Percentiles rank a stretch among this genome's conserved stretches.
Evolutionary conservation across 92 coral and sea anemone species (phyloP).

Genomic region (Epizoanthus scotinus): DNA sequence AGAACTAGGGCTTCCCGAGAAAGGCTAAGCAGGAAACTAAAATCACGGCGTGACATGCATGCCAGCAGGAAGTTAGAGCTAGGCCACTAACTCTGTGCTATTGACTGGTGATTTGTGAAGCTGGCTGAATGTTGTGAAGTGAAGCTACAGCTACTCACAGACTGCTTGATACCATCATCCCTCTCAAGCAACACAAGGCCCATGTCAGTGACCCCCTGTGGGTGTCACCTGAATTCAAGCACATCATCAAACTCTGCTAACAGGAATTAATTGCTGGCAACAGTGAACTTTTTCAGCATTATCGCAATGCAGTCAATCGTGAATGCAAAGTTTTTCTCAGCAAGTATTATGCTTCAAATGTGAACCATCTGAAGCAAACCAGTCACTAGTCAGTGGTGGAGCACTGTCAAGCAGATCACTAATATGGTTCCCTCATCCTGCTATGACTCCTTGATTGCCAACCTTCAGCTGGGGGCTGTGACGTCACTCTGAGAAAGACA

Average conservation of each 20-base stretch:
- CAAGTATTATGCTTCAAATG: constrained; percentile 35
- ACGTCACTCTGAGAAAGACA: constrained; percentile 18
- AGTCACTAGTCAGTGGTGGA: constrained; percentile 61
- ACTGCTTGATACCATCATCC: too few species aligned
- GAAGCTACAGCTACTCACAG: too few species aligned
- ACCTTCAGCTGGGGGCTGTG: constrained; percentile 6
- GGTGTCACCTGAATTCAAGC: constrained; percentile 4
- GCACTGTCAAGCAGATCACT: constrained; percentile 34
- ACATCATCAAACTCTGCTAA: constrained; percentile 50
- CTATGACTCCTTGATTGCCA: constrained; percentile 30
- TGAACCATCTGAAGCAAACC: constrained; percentile 41
- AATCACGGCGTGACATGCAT: too few species aligned
- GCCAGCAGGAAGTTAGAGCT: too few species aligned
- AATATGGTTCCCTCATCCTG: constrained; percentile 48
- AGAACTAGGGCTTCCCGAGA: too few species aligned
- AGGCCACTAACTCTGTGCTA: too few species aligned
- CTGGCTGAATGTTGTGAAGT: too few species aligned
- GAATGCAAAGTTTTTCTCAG: constrained; percentile 29
- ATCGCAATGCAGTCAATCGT: constrained; percentile 49
- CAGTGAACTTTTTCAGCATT: constrained; percentile 13
- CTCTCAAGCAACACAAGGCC: neutral
- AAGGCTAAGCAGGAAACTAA: too few species aligned
- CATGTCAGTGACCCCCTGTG: neutral
- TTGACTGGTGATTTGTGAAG: too few species aligned
- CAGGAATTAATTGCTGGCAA: constrained; percentile 25